Evolutionary conservation across 1,140 invertebrate species (phyloP).

Genomic region (Bombyx mori): DNA sequence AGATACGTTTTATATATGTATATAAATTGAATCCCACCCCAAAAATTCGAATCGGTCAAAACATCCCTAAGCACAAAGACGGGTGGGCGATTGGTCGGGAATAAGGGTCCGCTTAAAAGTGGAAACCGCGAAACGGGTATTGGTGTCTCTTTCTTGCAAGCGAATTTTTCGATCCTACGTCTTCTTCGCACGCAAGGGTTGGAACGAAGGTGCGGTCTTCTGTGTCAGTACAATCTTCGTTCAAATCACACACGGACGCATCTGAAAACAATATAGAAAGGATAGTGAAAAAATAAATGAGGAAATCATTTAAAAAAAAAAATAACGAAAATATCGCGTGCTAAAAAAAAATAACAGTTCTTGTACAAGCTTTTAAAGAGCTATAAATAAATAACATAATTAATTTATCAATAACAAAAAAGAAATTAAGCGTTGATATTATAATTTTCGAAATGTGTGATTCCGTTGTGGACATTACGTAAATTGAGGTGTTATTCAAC

Average conservation of each 20-base stretch:
- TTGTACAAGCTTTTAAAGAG: too few relatives aligned
- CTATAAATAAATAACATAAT: too few relatives aligned
- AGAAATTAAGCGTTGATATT: background rate
- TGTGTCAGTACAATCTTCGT: slow-evolving; percentile 53
- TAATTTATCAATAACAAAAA: too few relatives aligned
- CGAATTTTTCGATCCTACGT: slow-evolving; percentile 15
- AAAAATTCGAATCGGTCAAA: slow-evolving; percentile 18
- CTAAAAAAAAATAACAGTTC: too few relatives aligned
- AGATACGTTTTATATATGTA: slow-evolving; percentile 12
- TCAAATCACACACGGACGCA: slow-evolving; percentile 48
- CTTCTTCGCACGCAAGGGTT: slow-evolving; percentile 44
- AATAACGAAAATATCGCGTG: too few relatives aligned
- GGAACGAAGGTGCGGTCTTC: slow-evolving; percentile 23
- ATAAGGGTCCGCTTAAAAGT: slow-evolving; percentile 26
- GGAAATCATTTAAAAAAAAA: too few relatives aligned
- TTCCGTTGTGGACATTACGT: slow-evolving; percentile 45
- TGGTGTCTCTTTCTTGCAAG: slow-evolving; percentile 30
- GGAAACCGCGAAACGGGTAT: slow-evolving; percentile 39
- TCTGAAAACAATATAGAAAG: too few relatives aligned
- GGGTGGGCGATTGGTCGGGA: slow-evolving; percentile 32
- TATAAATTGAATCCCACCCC: background rate
- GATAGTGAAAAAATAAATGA: too few relatives aligned
- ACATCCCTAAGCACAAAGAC: slow-evolving; percentile 10
- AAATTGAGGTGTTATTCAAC: slow-evolving; percentile 13
- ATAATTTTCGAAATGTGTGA: slow-evolving; percentile 28